Conservation (phyloP, 2,888 invertebrate species). For the Rutpela maculata region DNA sequence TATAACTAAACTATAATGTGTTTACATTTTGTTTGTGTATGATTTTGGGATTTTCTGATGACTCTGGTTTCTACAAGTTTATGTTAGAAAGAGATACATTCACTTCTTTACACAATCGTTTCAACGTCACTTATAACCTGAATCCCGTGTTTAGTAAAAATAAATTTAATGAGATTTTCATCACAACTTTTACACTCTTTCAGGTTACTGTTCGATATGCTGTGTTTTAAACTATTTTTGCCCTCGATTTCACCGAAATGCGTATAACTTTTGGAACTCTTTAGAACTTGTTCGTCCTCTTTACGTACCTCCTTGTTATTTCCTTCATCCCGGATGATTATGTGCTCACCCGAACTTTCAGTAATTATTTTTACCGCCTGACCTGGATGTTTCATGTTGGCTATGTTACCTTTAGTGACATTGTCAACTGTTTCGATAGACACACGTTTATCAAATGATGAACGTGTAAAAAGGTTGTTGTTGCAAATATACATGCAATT, state of each 20-base stretch:
- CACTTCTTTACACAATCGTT: conserved; percentile 76
- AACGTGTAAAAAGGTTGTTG: conserved; percentile 69
- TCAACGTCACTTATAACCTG: conserved; percentile 88
- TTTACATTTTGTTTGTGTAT: too few relatives aligned
- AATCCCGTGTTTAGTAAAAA: conserved; percentile 86
- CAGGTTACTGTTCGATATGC: conserved; percentile 71
- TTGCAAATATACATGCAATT: conserved; percentile 73
- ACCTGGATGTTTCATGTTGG: conserved; percentile 78
- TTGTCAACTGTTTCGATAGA: conserved; percentile 66
- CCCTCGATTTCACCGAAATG: conserved; percentile 65
- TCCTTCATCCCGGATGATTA: conserved; percentile 61
- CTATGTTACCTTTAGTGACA: conserved; percentile 63
- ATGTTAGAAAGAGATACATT: too few relatives aligned
- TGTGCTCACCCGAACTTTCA: conserved; percentile 73
- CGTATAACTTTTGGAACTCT: conserved; percentile 69
- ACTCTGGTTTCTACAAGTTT: too few relatives aligned
- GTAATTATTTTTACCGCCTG: conserved; percentile 85
- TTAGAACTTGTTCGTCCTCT: conserved; percentile 66
- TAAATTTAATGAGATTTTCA: conserved; percentile 80
- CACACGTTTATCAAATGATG: conserved; percentile 57
- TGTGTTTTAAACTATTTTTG: conserved; percentile 46
- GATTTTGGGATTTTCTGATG: too few relatives aligned
- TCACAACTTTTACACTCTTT: conserved; percentile 75
- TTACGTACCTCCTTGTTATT: conserved; percentile 65
- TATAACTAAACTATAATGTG: too few relatives aligned